These are phyloP conservation scores for Oxytorus armatus DNA, from an alignment of 2,888 invertebrate species.

Conservation along the genomic window DNA sequence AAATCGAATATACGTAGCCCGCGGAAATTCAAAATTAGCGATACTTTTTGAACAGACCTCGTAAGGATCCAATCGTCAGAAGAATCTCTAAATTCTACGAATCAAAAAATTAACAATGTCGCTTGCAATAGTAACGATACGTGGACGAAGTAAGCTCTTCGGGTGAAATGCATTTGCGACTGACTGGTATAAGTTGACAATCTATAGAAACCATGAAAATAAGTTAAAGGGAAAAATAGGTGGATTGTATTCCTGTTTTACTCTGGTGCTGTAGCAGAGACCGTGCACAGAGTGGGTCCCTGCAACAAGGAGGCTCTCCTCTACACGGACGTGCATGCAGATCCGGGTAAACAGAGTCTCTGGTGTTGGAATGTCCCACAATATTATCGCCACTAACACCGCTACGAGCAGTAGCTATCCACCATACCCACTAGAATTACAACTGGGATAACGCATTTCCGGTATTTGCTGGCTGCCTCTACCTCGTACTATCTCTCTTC, in stretches of 20 bases:
- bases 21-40: too few species aligned
- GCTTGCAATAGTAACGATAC: background rate
- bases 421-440: slow-evolving; percentile 70
- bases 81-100: background rate
- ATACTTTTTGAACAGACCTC: too few species aligned
- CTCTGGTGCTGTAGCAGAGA: slow-evolving; percentile 19
- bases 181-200: background rate
- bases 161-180: slow-evolving; percentile 3
- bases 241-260: background rate
- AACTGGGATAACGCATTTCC: slow-evolving; percentile 72
- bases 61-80: background rate
- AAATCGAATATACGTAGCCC: too few species aligned
- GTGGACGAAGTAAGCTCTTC: background rate
- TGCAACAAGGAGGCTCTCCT: slow-evolving; percentile 36
- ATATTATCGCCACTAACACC: slow-evolving; percentile 69
- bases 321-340: slow-evolving; percentile 51
- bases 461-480: slow-evolving; percentile 66
- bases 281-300: slow-evolving; percentile 16
- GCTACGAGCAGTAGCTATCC: slow-evolving; percentile 53
- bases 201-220: background rate
- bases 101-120: background rate
- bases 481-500: slow-evolving; percentile 35
- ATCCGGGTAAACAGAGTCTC: slow-evolving; percentile 67
- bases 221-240: background rate
- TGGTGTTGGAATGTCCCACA: slow-evolving; percentile 68